Evolutionary conservation across 2,113 vertebrate species (phyloP).

Genomic region (Ameiurus melas): DNA sequence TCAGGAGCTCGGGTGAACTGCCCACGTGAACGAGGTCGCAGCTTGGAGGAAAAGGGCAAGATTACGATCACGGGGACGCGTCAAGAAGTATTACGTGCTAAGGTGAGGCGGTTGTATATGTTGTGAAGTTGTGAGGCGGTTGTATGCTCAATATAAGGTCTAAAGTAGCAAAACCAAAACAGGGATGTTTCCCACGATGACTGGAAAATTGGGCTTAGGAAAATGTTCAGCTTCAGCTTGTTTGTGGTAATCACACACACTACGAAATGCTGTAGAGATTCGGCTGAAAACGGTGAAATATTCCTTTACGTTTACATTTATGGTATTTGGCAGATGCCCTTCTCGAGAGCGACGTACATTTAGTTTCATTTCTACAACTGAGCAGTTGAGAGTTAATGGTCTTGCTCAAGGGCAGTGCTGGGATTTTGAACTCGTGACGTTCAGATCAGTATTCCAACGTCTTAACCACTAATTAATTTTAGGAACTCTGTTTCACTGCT

Average conservation of each 20-base stretch:
- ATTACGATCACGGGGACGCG: constrained; percentile 80
- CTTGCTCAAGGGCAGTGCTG: no score
- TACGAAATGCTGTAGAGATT: background rate
- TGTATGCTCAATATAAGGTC: background rate
- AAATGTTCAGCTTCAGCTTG: background rate
- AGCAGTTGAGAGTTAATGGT: no score
- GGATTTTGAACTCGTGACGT: no score
- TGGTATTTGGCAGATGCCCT: no score
- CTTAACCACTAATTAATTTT: background rate
- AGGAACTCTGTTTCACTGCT: background rate
- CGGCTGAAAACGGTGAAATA: background rate
- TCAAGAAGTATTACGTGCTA: constrained; percentile 79
- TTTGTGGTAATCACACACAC: background rate
- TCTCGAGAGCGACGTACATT: no score
- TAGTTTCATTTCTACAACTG: no score
- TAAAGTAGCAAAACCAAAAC: background rate
- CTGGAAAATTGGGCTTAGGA: background rate
- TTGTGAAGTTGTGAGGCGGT: constrained; percentile 60
- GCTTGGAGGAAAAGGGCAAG: constrained; percentile 58
- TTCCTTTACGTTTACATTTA: background rate
- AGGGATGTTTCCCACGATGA: background rate
- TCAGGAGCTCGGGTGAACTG: constrained; percentile 82
- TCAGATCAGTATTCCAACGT: no score
- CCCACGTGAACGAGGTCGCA: constrained; percentile 58
- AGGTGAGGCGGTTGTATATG: constrained; percentile 67